Evolutionary conservation across 2,888 invertebrate species (phyloP).

Genomic region (Carcina quercana): DNA sequence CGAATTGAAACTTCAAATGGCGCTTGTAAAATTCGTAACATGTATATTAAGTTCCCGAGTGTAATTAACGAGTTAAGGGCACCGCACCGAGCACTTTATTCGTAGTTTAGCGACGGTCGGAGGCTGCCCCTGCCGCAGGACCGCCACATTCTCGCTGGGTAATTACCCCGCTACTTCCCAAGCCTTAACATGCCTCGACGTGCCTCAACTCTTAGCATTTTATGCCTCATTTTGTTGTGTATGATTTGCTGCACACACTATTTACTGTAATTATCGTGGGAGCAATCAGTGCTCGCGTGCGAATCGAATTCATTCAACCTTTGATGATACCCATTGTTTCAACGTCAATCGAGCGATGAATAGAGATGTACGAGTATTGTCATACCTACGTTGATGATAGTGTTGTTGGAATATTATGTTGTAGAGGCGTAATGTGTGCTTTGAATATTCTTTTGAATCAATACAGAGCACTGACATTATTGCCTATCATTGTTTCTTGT

Average conservation of each 20-base stretch:
- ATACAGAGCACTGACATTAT: no score
- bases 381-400: slow-evolving; percentile 6
- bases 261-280: slow-evolving; percentile 65
- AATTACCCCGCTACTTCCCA: slow-evolving; percentile 67
- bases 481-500: no score
- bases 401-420: neutral
- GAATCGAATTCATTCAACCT: slow-evolving; percentile 36
- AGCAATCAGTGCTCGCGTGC: slow-evolving; percentile 44
- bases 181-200: no score
- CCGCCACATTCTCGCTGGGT: slow-evolving; percentile 66
- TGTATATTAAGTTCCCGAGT: slow-evolving; percentile 50
- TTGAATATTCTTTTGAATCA: no score
- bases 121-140: slow-evolving; percentile 53
- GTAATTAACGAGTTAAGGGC: slow-evolving; percentile 62
- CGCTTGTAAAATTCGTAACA: slow-evolving; percentile 33
- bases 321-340: slow-evolving; percentile 35
- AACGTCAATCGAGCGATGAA: slow-evolving; percentile 15
- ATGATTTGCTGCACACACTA: slow-evolving; percentile 65
- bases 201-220: slow-evolving; percentile 57
- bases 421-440: neutral
- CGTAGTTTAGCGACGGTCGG: slow-evolving; percentile 53
- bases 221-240: slow-evolving; percentile 65
- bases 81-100: slow-evolving; percentile 55
- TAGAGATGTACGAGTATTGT: slow-evolving; percentile 8
- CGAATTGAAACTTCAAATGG: slow-evolving; percentile 10